A percentile compares a stretch with the other conserved stretches of the same genome.
These are phyloP conservation scores for Grapholita molesta DNA, from an alignment of 1,140 invertebrate genomes.

Conservation along the genomic window DNA sequence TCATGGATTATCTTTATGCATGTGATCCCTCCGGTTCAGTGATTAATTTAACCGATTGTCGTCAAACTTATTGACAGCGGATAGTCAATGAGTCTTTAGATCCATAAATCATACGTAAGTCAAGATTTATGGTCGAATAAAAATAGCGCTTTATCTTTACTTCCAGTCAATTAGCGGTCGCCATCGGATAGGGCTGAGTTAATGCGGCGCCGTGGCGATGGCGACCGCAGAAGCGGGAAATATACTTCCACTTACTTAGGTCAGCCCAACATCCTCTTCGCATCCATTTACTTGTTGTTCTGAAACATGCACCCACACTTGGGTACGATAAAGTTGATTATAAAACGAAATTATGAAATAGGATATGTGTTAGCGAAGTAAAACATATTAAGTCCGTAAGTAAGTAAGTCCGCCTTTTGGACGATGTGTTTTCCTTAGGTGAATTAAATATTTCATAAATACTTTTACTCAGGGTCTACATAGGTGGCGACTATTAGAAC, in stretches of 20 bases:
- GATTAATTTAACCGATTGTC: background rate
- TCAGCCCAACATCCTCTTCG: background rate
- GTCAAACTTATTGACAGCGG: background rate
- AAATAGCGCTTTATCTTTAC: slow-evolving; percentile 63
- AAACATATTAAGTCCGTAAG: too few species aligned
- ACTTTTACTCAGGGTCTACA: too few species aligned
- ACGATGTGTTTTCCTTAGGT: too few species aligned
- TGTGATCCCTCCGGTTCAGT: background rate
- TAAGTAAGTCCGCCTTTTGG: too few species aligned
- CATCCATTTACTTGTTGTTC: background rate
- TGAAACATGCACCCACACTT: background rate
- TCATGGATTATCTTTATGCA: background rate
- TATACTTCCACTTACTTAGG: background rate
- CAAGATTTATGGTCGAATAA: slow-evolving; percentile 47
- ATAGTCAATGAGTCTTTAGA: slow-evolving; percentile 9
- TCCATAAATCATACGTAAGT: slow-evolving; percentile 30
- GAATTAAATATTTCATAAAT: too few species aligned
- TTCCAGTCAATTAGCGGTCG: slow-evolving; percentile 69
- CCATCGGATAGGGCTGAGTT: slow-evolving; percentile 64
- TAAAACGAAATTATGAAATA: background rate
- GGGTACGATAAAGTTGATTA: background rate
- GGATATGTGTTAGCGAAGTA: background rate
- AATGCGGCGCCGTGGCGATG: slow-evolving; percentile 44
- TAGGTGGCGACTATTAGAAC: too few species aligned
- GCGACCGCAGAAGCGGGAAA: slow-evolving; percentile 3